Base-by-base conservation (phyloP, 2,797 vertebrate genomes). In the Xerus rutilus region DNA sequence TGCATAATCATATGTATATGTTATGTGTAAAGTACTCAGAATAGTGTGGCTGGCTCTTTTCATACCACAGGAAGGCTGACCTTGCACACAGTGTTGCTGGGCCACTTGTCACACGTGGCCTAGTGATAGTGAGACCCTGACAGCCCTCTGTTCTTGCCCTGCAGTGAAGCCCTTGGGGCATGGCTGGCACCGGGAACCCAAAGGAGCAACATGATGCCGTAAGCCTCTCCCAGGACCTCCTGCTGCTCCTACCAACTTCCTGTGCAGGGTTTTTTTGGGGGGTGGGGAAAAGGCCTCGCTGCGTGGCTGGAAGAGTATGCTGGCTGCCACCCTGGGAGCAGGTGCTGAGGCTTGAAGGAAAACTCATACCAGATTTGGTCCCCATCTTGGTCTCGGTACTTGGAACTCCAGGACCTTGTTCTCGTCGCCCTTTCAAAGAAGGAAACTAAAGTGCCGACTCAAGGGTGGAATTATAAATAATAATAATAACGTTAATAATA, bases 401-500 rank as follows among this genome's bases (percentile, higher is more conserved):
- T 70, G 84, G 79, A 69, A 76, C 86, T 74, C 74, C 15, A 5
- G 76, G 73, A 54, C 45, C 45, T 89, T 12, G 52, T 83, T 81
- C 91, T 0, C 0, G 89, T 67, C 0, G 3, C 52, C 62, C 4
- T 87, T 67, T 89, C 45, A 74, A 91, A 92, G 89, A 89, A 82
- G 84, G 45, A 78, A 83, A 89, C 74, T 72, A 35, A 88, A 87
- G 83, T 0, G 13, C 85, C 20, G 11, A 35, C 73, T 72, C 1
- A 3, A 28, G 49, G 89, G 43, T 64, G 62, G 86, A 93, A 32
- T 64, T 52, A 93, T 21, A 64, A 89, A 86, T 97, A 96, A 96
- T 95, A 95, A 96, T 91, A 93, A 70, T 95, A 92, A 23, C 89
- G 87, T 39, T 96, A 70, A 30, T 69, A 95, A 95, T 96, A 96